phyloP scores from a whole-genome alignment of 2,797 vertebrate species.

The Sorex maritimensis region DNA sequence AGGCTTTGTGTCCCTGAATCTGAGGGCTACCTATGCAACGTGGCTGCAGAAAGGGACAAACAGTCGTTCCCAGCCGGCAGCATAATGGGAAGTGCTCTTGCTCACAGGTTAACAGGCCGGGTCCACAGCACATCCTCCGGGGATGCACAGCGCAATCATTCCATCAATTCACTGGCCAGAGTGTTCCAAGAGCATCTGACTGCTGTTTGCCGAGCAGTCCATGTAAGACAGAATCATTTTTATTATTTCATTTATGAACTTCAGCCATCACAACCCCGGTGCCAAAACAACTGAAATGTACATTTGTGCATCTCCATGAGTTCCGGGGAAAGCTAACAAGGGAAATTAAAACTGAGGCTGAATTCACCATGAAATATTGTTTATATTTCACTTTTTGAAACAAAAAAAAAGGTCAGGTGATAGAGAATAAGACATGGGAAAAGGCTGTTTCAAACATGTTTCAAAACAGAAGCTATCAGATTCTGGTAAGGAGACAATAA shows the following conservation, averaged over 20 bases:
- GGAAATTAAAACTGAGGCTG: constrained; percentile 61
- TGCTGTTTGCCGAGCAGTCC: constrained; percentile 2
- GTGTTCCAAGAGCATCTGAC: neutral
- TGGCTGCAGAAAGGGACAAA: neutral
- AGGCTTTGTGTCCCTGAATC: neutral
- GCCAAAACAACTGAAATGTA: constrained; percentile 47
- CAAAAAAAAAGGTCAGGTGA: neutral
- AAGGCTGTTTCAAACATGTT: constrained; percentile 38
- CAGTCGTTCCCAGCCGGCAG: neutral
- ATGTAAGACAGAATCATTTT: constrained; percentile 36
- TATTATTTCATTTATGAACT: constrained; percentile 80
- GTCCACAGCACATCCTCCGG: neutral
- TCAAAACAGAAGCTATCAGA: constrained; percentile 16
- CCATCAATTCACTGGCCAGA: neutral
- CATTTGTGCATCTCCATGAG: constrained; percentile 56
- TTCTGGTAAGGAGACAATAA: neutral
- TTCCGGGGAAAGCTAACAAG: constrained; percentile 56
- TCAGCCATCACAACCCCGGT: neutral
- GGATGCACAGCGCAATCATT: neutral
- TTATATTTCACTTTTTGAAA: constrained; percentile 21
- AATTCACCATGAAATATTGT: constrained; percentile 60
- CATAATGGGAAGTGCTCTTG: neutral
- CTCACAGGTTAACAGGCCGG: neutral
- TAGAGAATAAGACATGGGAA: neutral
- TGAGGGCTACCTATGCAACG: neutral